Evolutionary conservation across 1,140 invertebrate genomes (phyloP).

Genomic region (Drosophila insularis): DNA sequence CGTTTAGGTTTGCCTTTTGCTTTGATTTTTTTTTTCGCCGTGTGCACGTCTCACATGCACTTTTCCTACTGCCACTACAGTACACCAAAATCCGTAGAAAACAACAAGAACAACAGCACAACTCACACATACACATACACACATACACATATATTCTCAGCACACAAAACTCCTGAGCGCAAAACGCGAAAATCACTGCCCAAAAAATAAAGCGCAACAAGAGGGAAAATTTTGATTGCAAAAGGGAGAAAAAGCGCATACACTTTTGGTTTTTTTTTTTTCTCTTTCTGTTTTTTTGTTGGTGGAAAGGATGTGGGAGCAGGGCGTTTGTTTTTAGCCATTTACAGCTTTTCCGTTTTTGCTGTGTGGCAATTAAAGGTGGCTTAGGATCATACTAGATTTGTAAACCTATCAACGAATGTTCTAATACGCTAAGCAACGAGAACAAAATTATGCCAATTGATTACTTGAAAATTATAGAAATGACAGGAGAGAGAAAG

Average conservation of each 20-base stretch:
- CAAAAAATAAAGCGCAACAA: conserved; percentile 67
- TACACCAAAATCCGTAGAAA: not conserved
- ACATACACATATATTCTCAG: not conserved
- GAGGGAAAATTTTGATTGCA: conserved; percentile 27
- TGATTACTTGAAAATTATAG: no score
- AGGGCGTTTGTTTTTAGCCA: no score
- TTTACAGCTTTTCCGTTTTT: not conserved
- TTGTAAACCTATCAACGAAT: not conserved
- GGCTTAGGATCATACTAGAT: not conserved
- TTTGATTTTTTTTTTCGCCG: conserved; percentile 39
- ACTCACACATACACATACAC: not conserved
- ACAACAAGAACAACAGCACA: no score
- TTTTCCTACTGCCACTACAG: conserved; percentile 52
- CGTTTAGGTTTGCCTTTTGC: conserved; percentile 57
- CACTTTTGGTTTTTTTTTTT: not conserved
- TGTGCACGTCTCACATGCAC: conserved; percentile 66
- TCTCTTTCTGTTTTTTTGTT: no score
- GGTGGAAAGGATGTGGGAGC: no score
- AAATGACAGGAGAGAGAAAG: no score
- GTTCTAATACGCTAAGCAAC: not conserved
- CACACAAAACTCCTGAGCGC: conserved; percentile 51
- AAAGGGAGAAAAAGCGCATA: conserved; percentile 1
- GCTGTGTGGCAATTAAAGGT: not conserved
- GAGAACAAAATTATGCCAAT: not conserved
- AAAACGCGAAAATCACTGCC: conserved; percentile 70